These are phyloP conservation scores for Xyliphius kryptos DNA, from an alignment of 2,113 vertebrate species.

Conservation along the genomic window DNA sequence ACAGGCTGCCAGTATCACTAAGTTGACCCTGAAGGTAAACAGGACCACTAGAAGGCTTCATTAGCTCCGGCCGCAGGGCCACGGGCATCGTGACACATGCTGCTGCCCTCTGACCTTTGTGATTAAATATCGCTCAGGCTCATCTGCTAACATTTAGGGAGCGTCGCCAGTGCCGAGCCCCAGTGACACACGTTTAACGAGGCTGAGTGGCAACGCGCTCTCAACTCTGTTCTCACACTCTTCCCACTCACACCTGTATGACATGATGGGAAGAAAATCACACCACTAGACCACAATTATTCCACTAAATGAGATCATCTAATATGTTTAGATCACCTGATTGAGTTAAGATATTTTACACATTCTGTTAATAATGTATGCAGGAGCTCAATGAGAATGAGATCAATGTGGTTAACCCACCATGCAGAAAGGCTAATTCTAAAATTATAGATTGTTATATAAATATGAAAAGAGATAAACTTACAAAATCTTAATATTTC, in stretches of 20 bases:
- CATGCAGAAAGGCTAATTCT: too few relatives aligned
- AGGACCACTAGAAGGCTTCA: conserved; percentile 45
- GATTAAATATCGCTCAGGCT: conserved; percentile 65
- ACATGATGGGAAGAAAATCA: background rate
- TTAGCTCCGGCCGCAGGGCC: conserved; percentile 47
- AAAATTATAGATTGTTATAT: too few relatives aligned
- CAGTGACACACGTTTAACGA: conserved; percentile 23
- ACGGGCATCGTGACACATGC: conserved; percentile 53
- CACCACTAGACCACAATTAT: too few relatives aligned
- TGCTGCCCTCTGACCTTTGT: conserved; percentile 59
- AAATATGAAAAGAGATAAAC: too few relatives aligned
- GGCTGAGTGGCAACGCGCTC: conserved; percentile 4
- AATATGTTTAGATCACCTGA: too few relatives aligned
- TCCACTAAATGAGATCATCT: too few relatives aligned
- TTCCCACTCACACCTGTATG: conserved; percentile 9
- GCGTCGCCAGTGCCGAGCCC: conserved; percentile 45
- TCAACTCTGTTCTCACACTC: conserved; percentile 3
- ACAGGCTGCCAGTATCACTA: conserved; percentile 38
- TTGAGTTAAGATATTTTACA: too few relatives aligned
- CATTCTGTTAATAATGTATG: too few relatives aligned
- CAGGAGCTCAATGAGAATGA: too few relatives aligned
- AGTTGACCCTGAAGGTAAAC: conserved; percentile 56
- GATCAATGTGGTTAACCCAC: too few relatives aligned
- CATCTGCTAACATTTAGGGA: conserved; percentile 78
- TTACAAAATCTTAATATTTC: too few relatives aligned